These are phyloP conservation scores for Hippoglossus hippoglossus DNA, from an alignment of 2,797 vertebrate genomes.

Conservation along the genomic window DNA sequence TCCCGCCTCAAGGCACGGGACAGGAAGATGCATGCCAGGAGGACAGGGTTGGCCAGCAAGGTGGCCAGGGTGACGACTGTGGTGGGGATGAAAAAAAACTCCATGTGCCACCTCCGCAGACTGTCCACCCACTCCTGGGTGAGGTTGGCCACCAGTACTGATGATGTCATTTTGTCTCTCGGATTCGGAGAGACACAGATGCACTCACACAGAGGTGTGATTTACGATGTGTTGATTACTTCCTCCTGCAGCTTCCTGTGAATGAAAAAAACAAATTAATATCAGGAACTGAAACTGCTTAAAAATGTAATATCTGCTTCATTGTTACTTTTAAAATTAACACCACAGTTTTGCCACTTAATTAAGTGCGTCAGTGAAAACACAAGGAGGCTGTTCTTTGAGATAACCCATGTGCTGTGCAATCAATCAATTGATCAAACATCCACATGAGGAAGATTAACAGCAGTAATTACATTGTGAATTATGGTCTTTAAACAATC, in stretches of 20 bases:
- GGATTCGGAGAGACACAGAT: background rate
- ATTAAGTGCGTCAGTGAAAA: background rate
- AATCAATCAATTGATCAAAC: background rate
- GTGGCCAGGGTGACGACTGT: conserved; percentile 75
- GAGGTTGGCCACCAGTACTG: conserved; percentile 47
- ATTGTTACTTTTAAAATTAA: background rate
- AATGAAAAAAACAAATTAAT: conserved; percentile 13
- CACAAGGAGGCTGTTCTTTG: background rate
- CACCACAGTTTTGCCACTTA: background rate
- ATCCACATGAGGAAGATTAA: background rate
- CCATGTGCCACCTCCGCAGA: conserved; percentile 63
- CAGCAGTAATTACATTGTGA: background rate
- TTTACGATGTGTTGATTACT: conserved; percentile 15
- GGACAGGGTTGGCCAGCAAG: conserved; percentile 78
- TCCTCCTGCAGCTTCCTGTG: conserved; percentile 38
- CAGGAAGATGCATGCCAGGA: conserved; percentile 80
- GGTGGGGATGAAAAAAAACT: conserved; percentile 81
- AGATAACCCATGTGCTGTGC: background rate
- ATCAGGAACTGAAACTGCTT: background rate
- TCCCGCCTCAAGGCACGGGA: conserved; percentile 78
- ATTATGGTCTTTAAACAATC: conserved; percentile 3
- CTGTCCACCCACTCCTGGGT: conserved; percentile 69
- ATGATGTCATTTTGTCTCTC: conserved; percentile 39
- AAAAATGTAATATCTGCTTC: background rate
- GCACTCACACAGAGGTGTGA: background rate